phyloP scores from a whole-genome alignment of 1,140 invertebrate genomes.

The Macrocentrus cingulum region DNA sequence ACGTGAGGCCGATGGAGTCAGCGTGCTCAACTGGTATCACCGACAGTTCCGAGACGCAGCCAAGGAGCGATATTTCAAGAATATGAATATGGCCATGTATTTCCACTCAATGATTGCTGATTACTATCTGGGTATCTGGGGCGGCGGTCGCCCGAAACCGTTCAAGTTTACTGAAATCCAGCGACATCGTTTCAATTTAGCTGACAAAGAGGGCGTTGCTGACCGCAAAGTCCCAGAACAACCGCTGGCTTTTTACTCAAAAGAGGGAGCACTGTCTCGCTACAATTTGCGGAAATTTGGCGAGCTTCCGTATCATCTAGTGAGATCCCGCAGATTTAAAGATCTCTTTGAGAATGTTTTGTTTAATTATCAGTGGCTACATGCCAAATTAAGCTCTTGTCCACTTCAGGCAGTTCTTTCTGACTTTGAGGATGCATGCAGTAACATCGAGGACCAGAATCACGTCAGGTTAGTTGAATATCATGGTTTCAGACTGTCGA shows the following conservation, averaged over 20 bases:
- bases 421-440: constrained; percentile 94
- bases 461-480: constrained; percentile 73
- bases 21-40: constrained; percentile 97
- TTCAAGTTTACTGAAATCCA: constrained; percentile 98
- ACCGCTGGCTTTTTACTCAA: constrained; percentile 88
- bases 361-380: constrained; percentile 97
- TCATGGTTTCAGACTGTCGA: too few species aligned
- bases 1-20: constrained; percentile 94
- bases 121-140: constrained; percentile 96
- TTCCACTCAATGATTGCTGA: constrained; percentile 98
- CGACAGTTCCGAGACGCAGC: constrained; percentile 93
- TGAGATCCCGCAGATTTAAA: constrained; percentile 85
- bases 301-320: constrained; percentile 92
- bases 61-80: constrained; percentile 93
- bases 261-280: constrained; percentile 83
- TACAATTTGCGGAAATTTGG: constrained; percentile 92
- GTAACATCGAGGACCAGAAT: constrained; percentile 82
- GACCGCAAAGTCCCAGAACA: constrained; percentile 96
- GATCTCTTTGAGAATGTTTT: constrained; percentile 92
- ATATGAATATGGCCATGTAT: constrained; percentile 93
- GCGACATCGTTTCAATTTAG: constrained; percentile 80
- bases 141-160: constrained; percentile 89
- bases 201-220: constrained; percentile 88
- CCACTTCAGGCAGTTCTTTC: constrained; percentile 91
- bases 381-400: constrained; percentile 93